Evolutionary conservation across 2,113 vertebrate genomes (phyloP).

Genomic region (Murina feae): DNA sequence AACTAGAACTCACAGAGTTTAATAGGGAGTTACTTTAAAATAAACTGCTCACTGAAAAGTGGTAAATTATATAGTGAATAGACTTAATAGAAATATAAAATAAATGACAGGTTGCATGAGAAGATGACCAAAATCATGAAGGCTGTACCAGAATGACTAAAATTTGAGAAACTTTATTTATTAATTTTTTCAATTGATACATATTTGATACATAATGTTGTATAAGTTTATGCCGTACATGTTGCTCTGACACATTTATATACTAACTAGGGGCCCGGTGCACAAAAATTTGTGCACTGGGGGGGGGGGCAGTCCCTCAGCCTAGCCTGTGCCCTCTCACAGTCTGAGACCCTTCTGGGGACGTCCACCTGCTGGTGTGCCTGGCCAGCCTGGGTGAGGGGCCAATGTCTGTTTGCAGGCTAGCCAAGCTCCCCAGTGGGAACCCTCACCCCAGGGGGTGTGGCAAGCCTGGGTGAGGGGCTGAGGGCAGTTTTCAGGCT

Average conservation of each 20-base stretch:
- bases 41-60: background rate
- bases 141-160: background rate
- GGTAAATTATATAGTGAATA: background rate
- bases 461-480: too few relatives aligned
- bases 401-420: too few relatives aligned
- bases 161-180: background rate
- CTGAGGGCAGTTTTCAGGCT: too few relatives aligned
- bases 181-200: background rate
- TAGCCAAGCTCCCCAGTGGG: too few relatives aligned
- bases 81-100: conserved; percentile 21
- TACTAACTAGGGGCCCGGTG: too few relatives aligned
- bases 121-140: background rate
- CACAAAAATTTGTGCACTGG: too few relatives aligned
- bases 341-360: too few relatives aligned
- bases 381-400: too few relatives aligned
- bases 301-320: too few relatives aligned
- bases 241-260: background rate
- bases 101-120: background rate
- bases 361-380: too few relatives aligned
- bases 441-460: too few relatives aligned
- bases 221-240: background rate
- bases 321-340: too few relatives aligned
- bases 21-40: background rate
- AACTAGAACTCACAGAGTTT: background rate
- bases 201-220: background rate